phyloP scores from a whole-genome alignment of 2,113 vertebrate genomes.

The Chaetodon trifascialis region DNA sequence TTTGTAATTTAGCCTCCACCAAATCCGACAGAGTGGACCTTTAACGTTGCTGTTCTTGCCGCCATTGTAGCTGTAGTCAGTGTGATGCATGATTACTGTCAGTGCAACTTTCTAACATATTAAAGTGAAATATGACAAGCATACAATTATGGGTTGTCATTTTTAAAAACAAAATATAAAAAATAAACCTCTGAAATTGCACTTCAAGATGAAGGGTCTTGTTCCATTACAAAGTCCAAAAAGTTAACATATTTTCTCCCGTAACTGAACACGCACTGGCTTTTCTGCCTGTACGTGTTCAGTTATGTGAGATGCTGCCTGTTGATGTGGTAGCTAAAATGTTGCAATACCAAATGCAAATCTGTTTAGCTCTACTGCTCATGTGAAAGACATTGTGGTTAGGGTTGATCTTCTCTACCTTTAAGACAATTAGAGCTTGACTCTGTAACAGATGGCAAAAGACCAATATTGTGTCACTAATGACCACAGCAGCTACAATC shows the following conservation, averaged over 20 bases:
- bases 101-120: slow-evolving; percentile 7
- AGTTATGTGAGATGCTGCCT: slow-evolving; percentile 18
- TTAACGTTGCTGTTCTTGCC: not conserved
- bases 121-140: slow-evolving; percentile 35
- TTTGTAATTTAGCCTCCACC: too few species aligned
- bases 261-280: too few species aligned
- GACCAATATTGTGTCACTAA: slow-evolving; percentile 59
- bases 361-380: slow-evolving; percentile 14
- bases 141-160: slow-evolving; percentile 21
- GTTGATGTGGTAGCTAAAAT: not conserved
- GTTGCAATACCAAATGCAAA: not conserved
- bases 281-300: slow-evolving; percentile 11
- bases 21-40: too few species aligned
- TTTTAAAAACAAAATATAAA: slow-evolving; percentile 29
- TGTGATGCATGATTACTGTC: not conserved
- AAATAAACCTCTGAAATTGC: slow-evolving; percentile 59
- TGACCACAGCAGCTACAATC: slow-evolving; percentile 54
- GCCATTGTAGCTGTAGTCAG: not conserved
- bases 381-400: slow-evolving; percentile 14
- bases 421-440: slow-evolving; percentile 42
- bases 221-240: slow-evolving; percentile 34
- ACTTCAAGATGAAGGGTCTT: slow-evolving; percentile 60
- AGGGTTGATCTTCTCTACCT: slow-evolving; percentile 8
- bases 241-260: not conserved
- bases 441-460: slow-evolving; percentile 66